Evolutionary conservation across 37 sponge, comb jelly and placozoan genomes (phyloP).

Genomic region (Aphrocallistes beatrix): DNA sequence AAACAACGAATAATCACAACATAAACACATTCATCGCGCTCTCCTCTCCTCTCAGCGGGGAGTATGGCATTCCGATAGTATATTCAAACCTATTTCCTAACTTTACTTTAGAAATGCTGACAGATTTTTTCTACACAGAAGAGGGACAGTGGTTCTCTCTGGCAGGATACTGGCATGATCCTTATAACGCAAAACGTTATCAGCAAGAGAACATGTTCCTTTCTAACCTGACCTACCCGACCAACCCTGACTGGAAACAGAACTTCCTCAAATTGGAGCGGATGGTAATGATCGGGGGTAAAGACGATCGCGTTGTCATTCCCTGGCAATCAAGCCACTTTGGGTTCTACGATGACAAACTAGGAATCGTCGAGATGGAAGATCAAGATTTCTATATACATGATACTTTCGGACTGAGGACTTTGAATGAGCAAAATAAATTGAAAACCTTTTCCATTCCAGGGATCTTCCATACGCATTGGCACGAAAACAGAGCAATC

Average conservation of each 20-base stretch:
- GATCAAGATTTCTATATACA: slow-evolving; percentile 34
- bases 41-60: slow-evolving; percentile 67
- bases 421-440: slow-evolving; percentile 27
- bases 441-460: slow-evolving; percentile 23
- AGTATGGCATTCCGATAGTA: slow-evolving; percentile 63
- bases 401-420: slow-evolving; percentile 56
- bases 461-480: slow-evolving; percentile 46
- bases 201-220: slow-evolving; percentile 34
- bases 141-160: slow-evolving; percentile 42
- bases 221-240: slow-evolving; percentile 27
- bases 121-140: slow-evolving; percentile 35
- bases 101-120: not conserved
- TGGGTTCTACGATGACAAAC: slow-evolving; percentile 58
- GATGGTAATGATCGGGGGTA: slow-evolving; percentile 73
- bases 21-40: slow-evolving; percentile 65
- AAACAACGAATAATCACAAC: slow-evolving; percentile 55
- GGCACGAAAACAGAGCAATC: slow-evolving; percentile 46
- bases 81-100: not conserved
- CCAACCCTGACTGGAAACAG: slow-evolving; percentile 28
- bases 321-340: slow-evolving; percentile 93
- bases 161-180: slow-evolving; percentile 65
- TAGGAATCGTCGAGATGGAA: not conserved
- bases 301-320: slow-evolving; percentile 88
- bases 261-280: slow-evolving; percentile 53
- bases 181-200: slow-evolving; percentile 40